Evolutionary conservation across 2,113 vertebrate species (phyloP).

Genomic region (Polyodon spathula): DNA sequence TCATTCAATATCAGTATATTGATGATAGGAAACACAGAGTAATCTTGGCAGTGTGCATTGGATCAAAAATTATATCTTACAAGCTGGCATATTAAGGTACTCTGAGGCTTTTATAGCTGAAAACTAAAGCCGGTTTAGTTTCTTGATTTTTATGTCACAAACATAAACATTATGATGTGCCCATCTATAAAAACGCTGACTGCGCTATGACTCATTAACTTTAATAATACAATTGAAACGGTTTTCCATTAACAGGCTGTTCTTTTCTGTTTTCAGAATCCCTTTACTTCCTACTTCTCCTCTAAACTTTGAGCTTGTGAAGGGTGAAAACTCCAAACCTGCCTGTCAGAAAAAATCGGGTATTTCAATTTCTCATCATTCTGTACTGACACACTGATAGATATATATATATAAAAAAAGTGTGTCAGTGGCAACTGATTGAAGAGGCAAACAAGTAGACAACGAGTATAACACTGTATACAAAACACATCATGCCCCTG

Average conservation of each 20-base stretch:
- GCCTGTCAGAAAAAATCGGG: slow-evolving; percentile 40
- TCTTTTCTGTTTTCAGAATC: slow-evolving; percentile 45
- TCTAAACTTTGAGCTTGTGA: slow-evolving; percentile 41
- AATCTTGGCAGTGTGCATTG: background rate
- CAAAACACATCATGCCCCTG: no score
- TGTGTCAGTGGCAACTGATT: no score
- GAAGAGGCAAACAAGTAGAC: no score
- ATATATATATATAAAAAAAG: no score
- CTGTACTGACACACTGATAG: slow-evolving; percentile 7
- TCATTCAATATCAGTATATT: no score
- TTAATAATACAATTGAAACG: background rate
- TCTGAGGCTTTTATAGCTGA: background rate
- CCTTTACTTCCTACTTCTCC: slow-evolving; percentile 57
- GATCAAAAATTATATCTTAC: no score
- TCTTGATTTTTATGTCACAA: background rate
- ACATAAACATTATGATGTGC: background rate
- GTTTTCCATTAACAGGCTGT: slow-evolving; percentile 34
- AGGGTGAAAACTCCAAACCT: slow-evolving; percentile 36
- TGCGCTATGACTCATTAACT: background rate
- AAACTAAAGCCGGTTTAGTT: background rate
- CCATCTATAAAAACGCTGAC: background rate
- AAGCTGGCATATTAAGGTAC: background rate
- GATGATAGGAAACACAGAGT: no score
- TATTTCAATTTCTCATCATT: slow-evolving; percentile 32
- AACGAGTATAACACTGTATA: no score